phyloP scores from a whole-genome alignment of 2,888 invertebrate genomes.

The Hypercompe scribonia region DNA sequence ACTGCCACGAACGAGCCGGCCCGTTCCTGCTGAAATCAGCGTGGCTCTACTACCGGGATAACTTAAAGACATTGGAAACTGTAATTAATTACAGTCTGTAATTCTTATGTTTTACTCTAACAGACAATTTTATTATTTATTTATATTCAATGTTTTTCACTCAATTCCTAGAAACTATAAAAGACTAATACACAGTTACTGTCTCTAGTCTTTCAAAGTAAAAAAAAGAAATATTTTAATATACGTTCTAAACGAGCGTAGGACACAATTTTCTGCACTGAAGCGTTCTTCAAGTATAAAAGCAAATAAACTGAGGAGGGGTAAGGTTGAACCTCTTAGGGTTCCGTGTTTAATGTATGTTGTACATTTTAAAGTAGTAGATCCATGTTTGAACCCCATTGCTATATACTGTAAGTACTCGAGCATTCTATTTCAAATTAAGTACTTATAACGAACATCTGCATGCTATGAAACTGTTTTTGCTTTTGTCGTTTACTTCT shows the following conservation, averaged over 20 bases:
- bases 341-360: constrained; percentile 22
- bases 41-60: too few relatives aligned
- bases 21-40: too few relatives aligned
- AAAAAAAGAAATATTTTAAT: constrained; percentile 48
- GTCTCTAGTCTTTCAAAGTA: constrained; percentile 1
- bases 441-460: too few relatives aligned
- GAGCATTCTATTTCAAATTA: neutral
- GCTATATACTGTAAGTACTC: neutral
- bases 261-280: constrained; percentile 62
- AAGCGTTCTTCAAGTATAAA: constrained; percentile 62
- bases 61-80: too few relatives aligned
- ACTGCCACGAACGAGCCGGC: too few relatives aligned
- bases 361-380: neutral
- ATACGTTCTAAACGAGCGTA: constrained; percentile 44
- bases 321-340: constrained; percentile 39
- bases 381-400: neutral
- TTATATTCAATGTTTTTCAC: too few relatives aligned
- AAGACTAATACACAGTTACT: neutral
- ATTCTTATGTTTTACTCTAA: too few relatives aligned
- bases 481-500: too few relatives aligned
- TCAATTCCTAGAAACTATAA: neutral
- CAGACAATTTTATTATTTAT: too few relatives aligned
- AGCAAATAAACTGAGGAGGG: constrained; percentile 63
- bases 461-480: too few relatives aligned
- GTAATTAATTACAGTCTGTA: too few relatives aligned